A percentile compares a stretch with the other conserved stretches of the same genome.
These are phyloP conservation scores for Cremastinae sp. DNA, from an alignment of 2,888 invertebrate genomes.

Conservation along the genomic window DNA sequence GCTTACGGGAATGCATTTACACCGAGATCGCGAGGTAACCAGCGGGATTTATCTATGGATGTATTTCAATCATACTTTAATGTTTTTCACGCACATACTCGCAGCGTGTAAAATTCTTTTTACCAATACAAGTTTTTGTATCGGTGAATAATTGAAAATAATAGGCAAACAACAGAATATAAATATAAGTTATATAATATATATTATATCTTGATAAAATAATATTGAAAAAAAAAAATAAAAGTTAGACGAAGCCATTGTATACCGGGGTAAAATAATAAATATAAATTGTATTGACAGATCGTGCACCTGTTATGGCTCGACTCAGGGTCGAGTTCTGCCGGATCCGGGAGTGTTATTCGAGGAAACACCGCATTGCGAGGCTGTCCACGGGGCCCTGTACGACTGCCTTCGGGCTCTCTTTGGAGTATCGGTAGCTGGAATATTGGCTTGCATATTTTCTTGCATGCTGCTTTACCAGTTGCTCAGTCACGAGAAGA, in stretches of 20 bases:
- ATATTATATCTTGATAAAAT: too few species aligned
- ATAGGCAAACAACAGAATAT: too few species aligned
- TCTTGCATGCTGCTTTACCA: slow-evolving; percentile 96
- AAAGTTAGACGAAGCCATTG: too few species aligned
- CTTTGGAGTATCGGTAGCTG: slow-evolving; percentile 94
- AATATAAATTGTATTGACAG: slow-evolving; percentile 65
- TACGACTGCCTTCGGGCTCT: slow-evolving; percentile 94
- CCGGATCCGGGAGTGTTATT: slow-evolving; percentile 84
- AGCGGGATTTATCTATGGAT: too few species aligned
- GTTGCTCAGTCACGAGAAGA: slow-evolving; percentile 93
- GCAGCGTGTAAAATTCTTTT: too few species aligned
- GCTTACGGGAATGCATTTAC: slow-evolving; percentile 92
- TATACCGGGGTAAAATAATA: too few species aligned
- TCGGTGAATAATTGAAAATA: too few species aligned
- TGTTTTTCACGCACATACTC: too few species aligned
- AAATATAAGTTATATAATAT: too few species aligned
- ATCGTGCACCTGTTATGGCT: slow-evolving; percentile 81
- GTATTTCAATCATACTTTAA: too few species aligned
- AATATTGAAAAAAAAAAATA: too few species aligned
- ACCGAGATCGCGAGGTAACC: slow-evolving; percentile 81
- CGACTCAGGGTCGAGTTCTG: slow-evolving; percentile 72
- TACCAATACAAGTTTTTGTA: too few species aligned
- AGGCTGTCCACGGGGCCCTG: slow-evolving; percentile 93
- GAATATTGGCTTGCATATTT: slow-evolving; percentile 94
- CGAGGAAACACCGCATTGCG: slow-evolving; percentile 92